phyloP scores from a whole-genome alignment of 2,113 vertebrate species.

The Otolemur garnettii region DNA sequence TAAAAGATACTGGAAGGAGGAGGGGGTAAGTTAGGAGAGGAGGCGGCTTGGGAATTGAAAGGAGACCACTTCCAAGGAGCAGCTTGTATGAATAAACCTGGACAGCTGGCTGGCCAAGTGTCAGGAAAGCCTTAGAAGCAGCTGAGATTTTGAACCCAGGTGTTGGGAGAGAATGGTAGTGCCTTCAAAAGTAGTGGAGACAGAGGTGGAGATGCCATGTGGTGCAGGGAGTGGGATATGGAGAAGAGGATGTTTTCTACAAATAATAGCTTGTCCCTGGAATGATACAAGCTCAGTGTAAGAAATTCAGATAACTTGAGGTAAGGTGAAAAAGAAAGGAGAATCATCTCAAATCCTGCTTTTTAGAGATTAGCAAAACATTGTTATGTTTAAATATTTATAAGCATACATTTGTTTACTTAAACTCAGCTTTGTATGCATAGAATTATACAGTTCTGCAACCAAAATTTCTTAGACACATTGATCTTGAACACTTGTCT shows the following conservation, averaged over 20 bases:
- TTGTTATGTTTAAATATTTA: slow-evolving; percentile 62
- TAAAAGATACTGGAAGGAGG: neutral
- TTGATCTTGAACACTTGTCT: slow-evolving; percentile 45
- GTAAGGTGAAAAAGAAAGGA: slow-evolving; percentile 45
- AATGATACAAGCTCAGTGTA: neutral
- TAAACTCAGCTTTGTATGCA: slow-evolving; percentile 25
- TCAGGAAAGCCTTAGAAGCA: neutral
- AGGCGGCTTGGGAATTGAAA: neutral
- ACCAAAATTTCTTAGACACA: slow-evolving; percentile 39
- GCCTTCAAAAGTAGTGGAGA: neutral
- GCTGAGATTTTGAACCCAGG: neutral
- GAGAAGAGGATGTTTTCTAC: slow-evolving; percentile 1
- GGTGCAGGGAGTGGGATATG: neutral
- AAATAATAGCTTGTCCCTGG: neutral
- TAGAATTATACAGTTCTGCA: slow-evolving; percentile 51
- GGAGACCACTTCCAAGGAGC: neutral
- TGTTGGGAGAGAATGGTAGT: neutral
- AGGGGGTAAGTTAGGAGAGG: neutral
- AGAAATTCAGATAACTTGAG: neutral
- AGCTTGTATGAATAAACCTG: neutral
- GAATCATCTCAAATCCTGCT: neutral
- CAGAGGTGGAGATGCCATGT: neutral
- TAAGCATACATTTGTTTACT: slow-evolving; percentile 47
- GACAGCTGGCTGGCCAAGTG: neutral
- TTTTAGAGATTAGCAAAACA: slow-evolving; percentile 35